Evolutionary conservation across 23 tunicate species (phyloP).

Genomic region (Styela plicata): DNA sequence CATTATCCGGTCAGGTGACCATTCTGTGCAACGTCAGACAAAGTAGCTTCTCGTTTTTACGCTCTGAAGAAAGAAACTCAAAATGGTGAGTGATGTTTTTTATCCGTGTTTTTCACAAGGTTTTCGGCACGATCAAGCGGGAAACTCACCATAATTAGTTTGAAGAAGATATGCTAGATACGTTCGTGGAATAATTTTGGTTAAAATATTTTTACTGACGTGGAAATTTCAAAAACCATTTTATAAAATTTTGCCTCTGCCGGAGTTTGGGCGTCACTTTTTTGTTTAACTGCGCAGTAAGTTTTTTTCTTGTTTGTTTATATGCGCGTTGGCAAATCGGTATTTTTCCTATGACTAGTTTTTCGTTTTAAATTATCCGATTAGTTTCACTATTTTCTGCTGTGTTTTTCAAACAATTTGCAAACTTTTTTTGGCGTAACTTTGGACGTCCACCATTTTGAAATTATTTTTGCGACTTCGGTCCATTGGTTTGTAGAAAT

Average conservation of each 20-base stretch:
- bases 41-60: not conserved
- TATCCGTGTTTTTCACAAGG: not conserved
- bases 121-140: not conserved
- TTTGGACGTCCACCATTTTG: too few species aligned
- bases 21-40: slow-evolving; percentile 2
- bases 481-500: too few species aligned
- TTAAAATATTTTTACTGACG: not conserved
- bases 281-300: not conserved
- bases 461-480: too few species aligned
- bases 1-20: slow-evolving; percentile 13
- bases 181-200: not conserved
- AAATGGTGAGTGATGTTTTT: not conserved
- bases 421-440: too few species aligned
- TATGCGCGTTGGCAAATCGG: not conserved
- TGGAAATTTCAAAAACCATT: not conserved
- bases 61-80: not conserved
- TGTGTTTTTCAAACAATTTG: too few species aligned
- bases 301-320: not conserved
- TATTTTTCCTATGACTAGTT: too few species aligned
- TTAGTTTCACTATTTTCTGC: too few species aligned
- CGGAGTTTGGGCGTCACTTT: not conserved
- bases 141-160: not conserved
- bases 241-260: not conserved
- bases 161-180: not conserved
- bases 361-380: too few species aligned